A percentile compares a stretch with the other conserved stretches of the same genome.
Conservation (phyloP, 1,140 invertebrate species). For the Kradibia gibbosae region DNA sequence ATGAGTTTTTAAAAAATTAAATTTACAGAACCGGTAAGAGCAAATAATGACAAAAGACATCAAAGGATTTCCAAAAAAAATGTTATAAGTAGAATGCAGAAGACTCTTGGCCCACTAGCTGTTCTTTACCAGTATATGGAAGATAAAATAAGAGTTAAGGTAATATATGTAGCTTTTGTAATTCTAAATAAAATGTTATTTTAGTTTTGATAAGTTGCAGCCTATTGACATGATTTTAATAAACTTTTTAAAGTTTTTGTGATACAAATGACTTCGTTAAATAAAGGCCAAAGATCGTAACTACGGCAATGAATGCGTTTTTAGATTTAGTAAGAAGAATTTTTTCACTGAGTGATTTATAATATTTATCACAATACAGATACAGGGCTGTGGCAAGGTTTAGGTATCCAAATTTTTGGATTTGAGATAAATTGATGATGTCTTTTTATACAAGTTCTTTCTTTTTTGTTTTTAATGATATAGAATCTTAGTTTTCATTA, state of each 20-base stretch:
- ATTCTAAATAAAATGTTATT: not conserved
- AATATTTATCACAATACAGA: not conserved
- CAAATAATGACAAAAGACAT: slow-evolving; percentile 10
- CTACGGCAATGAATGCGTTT: slow-evolving; percentile 55
- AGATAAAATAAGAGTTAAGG: slow-evolving; percentile 77
- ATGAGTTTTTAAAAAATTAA: not conserved
- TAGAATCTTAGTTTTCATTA: too few relatives aligned
- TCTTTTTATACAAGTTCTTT: too few relatives aligned
- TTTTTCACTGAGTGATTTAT: slow-evolving; percentile 36
- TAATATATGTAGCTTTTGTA: slow-evolving; percentile 56
- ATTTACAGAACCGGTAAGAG: slow-evolving; percentile 40
- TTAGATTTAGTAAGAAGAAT: slow-evolving; percentile 11
- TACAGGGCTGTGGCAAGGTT: slow-evolving; percentile 48
- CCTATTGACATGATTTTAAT: slow-evolving; percentile 1
- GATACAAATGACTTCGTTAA: slow-evolving; percentile 22
- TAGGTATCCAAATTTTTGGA: not conserved
- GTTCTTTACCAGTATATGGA: slow-evolving; percentile 77
- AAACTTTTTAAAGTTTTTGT: slow-evolving; percentile 49
- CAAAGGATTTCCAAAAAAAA: slow-evolving; percentile 65
- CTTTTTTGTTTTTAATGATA: too few relatives aligned
- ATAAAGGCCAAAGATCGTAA: slow-evolving; percentile 65
- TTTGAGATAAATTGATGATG: not conserved
- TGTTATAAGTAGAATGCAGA: slow-evolving; percentile 78
- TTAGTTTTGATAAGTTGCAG: not conserved
- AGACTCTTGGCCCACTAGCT: slow-evolving; percentile 76